Conservation (phyloP, 2,888 invertebrate genomes). For the Ichneumoninae sp. region DNA sequence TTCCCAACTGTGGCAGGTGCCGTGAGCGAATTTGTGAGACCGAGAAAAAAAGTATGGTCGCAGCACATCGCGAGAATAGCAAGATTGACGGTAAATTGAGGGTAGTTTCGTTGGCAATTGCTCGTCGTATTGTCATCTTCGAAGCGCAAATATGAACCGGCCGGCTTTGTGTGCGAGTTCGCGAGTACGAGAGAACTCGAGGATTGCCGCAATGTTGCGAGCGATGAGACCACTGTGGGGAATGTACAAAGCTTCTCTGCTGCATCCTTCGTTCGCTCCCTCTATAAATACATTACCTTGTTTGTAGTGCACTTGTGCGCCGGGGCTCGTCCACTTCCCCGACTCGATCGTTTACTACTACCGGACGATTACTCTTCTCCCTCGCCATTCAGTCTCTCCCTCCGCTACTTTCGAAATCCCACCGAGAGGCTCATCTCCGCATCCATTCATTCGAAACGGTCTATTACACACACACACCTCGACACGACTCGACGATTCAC, state of each 20-base stretch:
- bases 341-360: slow-evolving; percentile 37
- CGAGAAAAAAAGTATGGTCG: not conserved
- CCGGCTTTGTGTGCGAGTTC: not conserved
- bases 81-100: not conserved
- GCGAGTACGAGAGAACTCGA: not conserved
- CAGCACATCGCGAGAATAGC: not conserved
- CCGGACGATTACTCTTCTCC: slow-evolving; percentile 22
- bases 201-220: slow-evolving; percentile 5
- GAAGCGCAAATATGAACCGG: slow-evolving; percentile 4
- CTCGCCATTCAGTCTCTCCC: slow-evolving; percentile 18
- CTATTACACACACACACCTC: slow-evolving; percentile 24
- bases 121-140: not conserved
- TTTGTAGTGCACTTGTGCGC: slow-evolving; percentile 82
- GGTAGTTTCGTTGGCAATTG: not conserved
- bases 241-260: slow-evolving; percentile 12
- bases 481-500: too few species aligned
- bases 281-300: slow-evolving; percentile 84
- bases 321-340: slow-evolving; percentile 75
- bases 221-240: slow-evolving; percentile 25
- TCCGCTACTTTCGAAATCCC: slow-evolving; percentile 44
- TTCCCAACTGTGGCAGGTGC: not conserved
- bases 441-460: slow-evolving; percentile 46
- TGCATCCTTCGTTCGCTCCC: slow-evolving; percentile 67
- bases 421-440: slow-evolving; percentile 51
- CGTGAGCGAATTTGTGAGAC: not conserved